Percentiles rank a stretch among this genome's conserved stretches.
phyloP scores from a whole-genome alignment of 2,888 invertebrate genomes.

The Osmoderma eremita region DNA sequence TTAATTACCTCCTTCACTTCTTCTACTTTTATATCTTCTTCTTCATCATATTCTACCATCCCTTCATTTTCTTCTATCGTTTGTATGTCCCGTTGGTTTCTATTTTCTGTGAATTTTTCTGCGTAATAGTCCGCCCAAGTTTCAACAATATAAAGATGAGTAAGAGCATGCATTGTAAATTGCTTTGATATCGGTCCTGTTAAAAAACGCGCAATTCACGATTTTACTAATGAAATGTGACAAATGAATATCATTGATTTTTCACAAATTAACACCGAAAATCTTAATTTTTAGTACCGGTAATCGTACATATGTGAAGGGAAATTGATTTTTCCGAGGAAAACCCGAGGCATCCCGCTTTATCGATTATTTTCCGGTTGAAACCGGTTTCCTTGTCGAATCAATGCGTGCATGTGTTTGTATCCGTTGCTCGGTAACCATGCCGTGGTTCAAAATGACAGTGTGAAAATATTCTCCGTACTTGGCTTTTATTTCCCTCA shows the following conservation, averaged over 20 bases:
- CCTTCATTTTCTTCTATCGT: no score
- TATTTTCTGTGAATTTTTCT: no score
- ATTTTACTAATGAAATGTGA: no score
- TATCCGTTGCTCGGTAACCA: slow-evolving; percentile 61
- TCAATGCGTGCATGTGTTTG: slow-evolving; percentile 60
- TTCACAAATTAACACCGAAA: background rate
- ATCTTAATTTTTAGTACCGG: slow-evolving; percentile 2
- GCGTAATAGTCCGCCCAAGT: no score
- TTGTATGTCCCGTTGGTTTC: no score
- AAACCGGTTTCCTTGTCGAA: slow-evolving; percentile 57
- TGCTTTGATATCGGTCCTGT: no score
- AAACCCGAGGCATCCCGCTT: slow-evolving; percentile 47
- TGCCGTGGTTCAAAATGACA: slow-evolving; percentile 56
- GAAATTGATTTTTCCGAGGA: slow-evolving; percentile 51
- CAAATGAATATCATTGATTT: background rate
- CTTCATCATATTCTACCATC: no score
- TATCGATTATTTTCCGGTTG: slow-evolving; percentile 54
- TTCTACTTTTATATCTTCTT: no score
- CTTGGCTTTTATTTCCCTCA: slow-evolving; percentile 53
- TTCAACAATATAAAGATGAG: no score
- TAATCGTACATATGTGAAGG: background rate
- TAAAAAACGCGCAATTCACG: no score
- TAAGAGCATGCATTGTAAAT: no score
- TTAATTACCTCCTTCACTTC: no score
- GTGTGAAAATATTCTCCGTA: slow-evolving; percentile 57